Evolutionary conservation across 2,888 invertebrate genomes (phyloP).

Genomic region (Heliconius ethilla): DNA sequence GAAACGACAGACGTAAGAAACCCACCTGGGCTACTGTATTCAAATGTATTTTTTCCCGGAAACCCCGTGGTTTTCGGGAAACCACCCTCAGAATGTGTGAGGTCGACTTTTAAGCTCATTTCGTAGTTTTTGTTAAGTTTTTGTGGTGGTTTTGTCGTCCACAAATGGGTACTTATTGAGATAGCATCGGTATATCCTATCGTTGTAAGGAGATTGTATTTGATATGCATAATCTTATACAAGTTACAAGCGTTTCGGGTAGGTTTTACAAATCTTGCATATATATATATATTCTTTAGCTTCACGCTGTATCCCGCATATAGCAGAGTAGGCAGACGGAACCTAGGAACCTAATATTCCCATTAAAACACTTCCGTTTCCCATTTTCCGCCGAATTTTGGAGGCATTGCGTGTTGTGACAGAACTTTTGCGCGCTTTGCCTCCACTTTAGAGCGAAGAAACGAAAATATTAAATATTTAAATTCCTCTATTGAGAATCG

Average conservation of each 20-base stretch:
- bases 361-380: too few species aligned
- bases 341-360: background rate
- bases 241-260: background rate
- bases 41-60: constrained; percentile 65
- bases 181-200: constrained; percentile 47
- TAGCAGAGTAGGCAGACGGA: background rate
- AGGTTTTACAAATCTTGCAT: background rate
- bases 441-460: background rate
- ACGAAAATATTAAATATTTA: background rate
- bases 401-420: too few species aligned
- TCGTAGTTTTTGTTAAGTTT: constrained; percentile 54
- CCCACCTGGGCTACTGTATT: constrained; percentile 77
- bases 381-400: too few species aligned
- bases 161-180: constrained; percentile 55
- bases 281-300: background rate
- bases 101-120: constrained; percentile 63
- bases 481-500: too few species aligned
- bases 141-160: constrained; percentile 50
- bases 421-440: too few species aligned
- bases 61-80: constrained; percentile 67
- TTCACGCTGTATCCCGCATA: background rate
- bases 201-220: constrained; percentile 8
- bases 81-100: constrained; percentile 67
- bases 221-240: constrained; percentile 17
- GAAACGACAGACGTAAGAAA: constrained; percentile 56